Base-by-base conservation (phyloP, 2,888 invertebrate genomes). In the Oxycera nigricornis region DNA sequence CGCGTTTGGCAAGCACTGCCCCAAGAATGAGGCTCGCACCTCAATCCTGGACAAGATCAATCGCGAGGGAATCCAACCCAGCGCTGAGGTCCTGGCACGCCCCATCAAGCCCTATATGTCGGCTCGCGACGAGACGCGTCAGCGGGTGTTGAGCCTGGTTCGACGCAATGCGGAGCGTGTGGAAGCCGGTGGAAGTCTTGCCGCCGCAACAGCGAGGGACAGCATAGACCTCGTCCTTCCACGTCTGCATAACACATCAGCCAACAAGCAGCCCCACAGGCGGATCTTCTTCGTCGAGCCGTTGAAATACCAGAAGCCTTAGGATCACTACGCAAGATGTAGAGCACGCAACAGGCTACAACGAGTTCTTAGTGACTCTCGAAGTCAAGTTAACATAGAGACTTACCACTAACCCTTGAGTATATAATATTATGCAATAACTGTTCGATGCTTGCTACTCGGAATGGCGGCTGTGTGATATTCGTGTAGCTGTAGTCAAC, bases 1-100 rank as follows among this genome's bases (percentile, higher is more conserved):
- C 79, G 94, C 94, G 78, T 94, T 91, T 88, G 94, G 94, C 68
- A 90, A 90, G 77, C 89, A 90, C 80, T 86, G 84, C 75, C 82
- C 86, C 17, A 74, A 77, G 72, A 79, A 78, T 77, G 82, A 80
- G 78, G 82, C 80, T 79, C 83, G 81, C 81, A 81, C 81, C 76
- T 84, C 83, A n/a, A 82, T 87, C 79, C 84, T 87, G 78, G 87
- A 88, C 79, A 87, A 88, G 78, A 83, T 84, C 79, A 88, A 88
- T 81, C 86, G 87, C 78, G 91, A 90, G 80, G 88, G 89, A 83
- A 91, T 92, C 82, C 86, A 86, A 81, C 89, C 90, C 72, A 87
- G 84, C 87, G 89, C 86, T 82, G 87, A 88, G 83, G 84, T 88
- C 65, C 86, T 89, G 79, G 86, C 89, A 79, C 85, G 87, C 79